Evolutionary conservation across 92 coral and sea anemone genomes (phyloP).

Genomic region (Muricea muricata): DNA sequence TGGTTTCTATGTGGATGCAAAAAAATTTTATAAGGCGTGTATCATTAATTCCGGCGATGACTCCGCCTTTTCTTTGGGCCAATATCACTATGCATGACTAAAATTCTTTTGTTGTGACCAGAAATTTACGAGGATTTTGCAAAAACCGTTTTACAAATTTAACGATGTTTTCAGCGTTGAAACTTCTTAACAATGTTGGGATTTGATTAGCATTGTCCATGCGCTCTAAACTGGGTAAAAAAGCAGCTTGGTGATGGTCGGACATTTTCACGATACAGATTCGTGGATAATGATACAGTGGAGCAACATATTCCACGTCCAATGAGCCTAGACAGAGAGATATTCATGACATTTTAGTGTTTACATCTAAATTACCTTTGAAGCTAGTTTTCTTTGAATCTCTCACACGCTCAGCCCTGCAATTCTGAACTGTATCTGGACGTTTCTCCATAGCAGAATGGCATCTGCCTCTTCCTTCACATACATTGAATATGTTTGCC

Average conservation of each 20-base stretch:
- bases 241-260: slow-evolving; percentile 95
- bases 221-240: slow-evolving; percentile 83
- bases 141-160: slow-evolving; percentile 76
- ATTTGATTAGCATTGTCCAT: slow-evolving; percentile 68
- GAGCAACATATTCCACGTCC: slow-evolving; percentile 57
- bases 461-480: no score
- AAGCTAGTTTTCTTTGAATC: neutral
- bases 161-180: slow-evolving; percentile 80
- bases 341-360: neutral
- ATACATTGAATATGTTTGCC: neutral
- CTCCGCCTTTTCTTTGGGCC: no score
- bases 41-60: no score
- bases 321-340: neutral
- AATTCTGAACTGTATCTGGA: neutral
- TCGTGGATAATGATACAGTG: slow-evolving; percentile 89
- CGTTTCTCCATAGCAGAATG: neutral
- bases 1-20: no score
- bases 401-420: neutral
- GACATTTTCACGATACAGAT: slow-evolving; percentile 82
- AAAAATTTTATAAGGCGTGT: no score
- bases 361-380: neutral
- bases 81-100: neutral
- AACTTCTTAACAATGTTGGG: slow-evolving; percentile 76
- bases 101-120: slow-evolving; percentile 83
- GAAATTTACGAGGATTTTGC: slow-evolving; percentile 68